phyloP scores from a whole-genome alignment of 64 coral and sea anemone species.

The Pachyseris speciosa region DNA sequence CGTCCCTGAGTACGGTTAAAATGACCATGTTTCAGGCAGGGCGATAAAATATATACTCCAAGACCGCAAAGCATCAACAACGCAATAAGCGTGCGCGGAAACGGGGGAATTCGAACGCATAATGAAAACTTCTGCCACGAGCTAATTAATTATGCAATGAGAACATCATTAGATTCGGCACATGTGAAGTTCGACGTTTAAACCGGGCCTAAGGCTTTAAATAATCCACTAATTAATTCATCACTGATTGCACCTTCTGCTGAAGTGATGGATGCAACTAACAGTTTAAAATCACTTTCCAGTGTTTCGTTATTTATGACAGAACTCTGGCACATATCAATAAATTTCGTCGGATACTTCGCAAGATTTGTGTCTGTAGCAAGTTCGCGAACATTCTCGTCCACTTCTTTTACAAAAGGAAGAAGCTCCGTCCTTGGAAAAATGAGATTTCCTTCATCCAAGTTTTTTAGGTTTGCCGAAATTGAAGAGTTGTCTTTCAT shows the following conservation, averaged over 20 bases:
- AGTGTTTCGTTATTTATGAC: slow-evolving; percentile 18
- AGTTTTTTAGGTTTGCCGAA: neutral
- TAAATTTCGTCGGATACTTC: slow-evolving; percentile 19
- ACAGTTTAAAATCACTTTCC: slow-evolving; percentile 3
- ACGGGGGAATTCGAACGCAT: too few species aligned
- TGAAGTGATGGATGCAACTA: neutral
- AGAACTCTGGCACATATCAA: slow-evolving; percentile 39
- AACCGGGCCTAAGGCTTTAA: slow-evolving; percentile 26
- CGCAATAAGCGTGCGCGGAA: too few species aligned
- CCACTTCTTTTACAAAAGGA: too few species aligned
- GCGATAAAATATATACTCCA: too few species aligned
- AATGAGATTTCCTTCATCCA: slow-evolving; percentile 56
- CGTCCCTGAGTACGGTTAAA: too few species aligned
- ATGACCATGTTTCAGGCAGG: too few species aligned
- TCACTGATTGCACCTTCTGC: neutral
- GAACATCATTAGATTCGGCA: too few species aligned
- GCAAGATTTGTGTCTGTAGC: neutral
- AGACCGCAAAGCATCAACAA: too few species aligned
- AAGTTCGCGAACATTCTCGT: slow-evolving; percentile 18
- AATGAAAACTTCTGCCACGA: too few species aligned
- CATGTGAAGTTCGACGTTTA: too few species aligned
- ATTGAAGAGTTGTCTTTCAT: slow-evolving; percentile 14
- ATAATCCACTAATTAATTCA: slow-evolving; percentile 5
- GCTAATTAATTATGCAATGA: too few species aligned
- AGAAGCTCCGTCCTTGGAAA: too few species aligned